Evolutionary conservation across 2,888 invertebrate genomes (phyloP), one percentile per base, ranked within the genome.

Genomic region (Tiliacea citrago): DNA sequence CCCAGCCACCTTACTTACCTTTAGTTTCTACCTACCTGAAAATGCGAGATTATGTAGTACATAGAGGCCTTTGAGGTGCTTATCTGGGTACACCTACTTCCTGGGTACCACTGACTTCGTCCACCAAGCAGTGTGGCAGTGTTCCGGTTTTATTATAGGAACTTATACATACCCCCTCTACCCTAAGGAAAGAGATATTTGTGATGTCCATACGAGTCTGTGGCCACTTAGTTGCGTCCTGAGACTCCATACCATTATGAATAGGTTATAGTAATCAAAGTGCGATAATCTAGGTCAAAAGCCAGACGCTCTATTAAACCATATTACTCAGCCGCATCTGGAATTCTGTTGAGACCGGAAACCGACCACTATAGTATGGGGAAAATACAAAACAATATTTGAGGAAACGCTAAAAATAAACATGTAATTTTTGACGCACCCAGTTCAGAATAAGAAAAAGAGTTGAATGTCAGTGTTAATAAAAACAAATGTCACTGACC

Each of bases 391-490:
- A 12, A 72, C 42, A 24, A 1, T 58, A 51, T 58, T 24, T 51
- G 12, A 47, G 4, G 10, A 61, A 49, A 24, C 9, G 8, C 49
- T 35, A 35, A 39, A 61, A 67, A 76, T 66, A 78, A 24, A 45
- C 29, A 21, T 47, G 66, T 24, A 21, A 62, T 62, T 49, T 61
- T 16, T 47, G 60, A 61, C 39, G 7, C 39, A 61, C 16, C 0
- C 10, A n/a, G n/a, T 13, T 45, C 77, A 3, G 60, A 45, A 35
- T 45, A 51, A 42, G 47, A 73, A 79, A 21, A 77, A 60, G 16
- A 81, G 16, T 55, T 55, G 60, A 81, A 78, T 78, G 77, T 76
- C 82, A 76, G 24, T 47, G 60, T 35, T 12, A 61, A 51, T 79
- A 79, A 75, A 24, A 18, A 3, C 9, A 6, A 53, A 65, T 49